Percentiles rank a stretch among this genome's conserved stretches.
These are phyloP conservation scores for Pinna nobilis DNA, from an alignment of 1,140 invertebrate genomes.

Conservation along the genomic window DNA sequence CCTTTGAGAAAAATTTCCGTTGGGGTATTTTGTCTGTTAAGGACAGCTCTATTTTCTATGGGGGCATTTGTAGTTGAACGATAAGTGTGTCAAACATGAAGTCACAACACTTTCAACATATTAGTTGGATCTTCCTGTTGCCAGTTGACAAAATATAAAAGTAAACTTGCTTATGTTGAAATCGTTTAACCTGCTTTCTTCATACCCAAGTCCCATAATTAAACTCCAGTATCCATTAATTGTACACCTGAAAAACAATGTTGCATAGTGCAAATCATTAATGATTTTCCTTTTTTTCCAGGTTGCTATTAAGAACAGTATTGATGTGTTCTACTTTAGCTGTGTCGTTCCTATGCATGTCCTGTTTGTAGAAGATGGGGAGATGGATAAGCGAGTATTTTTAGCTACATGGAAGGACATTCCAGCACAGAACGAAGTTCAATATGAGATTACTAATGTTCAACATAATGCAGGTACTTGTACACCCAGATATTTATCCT, in stretches of 20 bases:
- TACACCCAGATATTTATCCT: not conserved
- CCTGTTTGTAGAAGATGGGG: conserved; percentile 96
- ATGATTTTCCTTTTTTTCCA: conserved; percentile 74
- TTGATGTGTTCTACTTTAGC: conserved; percentile 99
- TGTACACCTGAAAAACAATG: not conserved
- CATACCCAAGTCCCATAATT: too few relatives aligned
- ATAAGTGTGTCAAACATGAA: too few relatives aligned
- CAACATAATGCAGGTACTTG: conserved; percentile 78
- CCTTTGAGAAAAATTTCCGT: too few relatives aligned
- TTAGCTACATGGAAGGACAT: conserved; percentile 99
- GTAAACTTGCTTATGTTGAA: too few relatives aligned
- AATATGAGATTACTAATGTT: conserved; percentile 83
- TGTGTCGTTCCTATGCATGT: conserved; percentile 94
- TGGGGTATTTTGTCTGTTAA: too few relatives aligned
- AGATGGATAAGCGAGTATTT: conserved; percentile 98
- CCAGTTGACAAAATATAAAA: too few relatives aligned
- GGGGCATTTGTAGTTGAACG: too few relatives aligned
- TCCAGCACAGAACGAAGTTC: conserved; percentile 97
- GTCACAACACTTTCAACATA: too few relatives aligned
- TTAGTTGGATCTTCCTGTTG: too few relatives aligned
- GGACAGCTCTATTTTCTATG: too few relatives aligned
- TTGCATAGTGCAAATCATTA: not conserved
- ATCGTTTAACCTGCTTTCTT: too few relatives aligned
- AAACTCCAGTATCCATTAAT: too few relatives aligned
- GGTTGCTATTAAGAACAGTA: conserved; percentile 99